Conservation (phyloP, 2,888 invertebrate species). For the Cephus pygmeus region DNA sequence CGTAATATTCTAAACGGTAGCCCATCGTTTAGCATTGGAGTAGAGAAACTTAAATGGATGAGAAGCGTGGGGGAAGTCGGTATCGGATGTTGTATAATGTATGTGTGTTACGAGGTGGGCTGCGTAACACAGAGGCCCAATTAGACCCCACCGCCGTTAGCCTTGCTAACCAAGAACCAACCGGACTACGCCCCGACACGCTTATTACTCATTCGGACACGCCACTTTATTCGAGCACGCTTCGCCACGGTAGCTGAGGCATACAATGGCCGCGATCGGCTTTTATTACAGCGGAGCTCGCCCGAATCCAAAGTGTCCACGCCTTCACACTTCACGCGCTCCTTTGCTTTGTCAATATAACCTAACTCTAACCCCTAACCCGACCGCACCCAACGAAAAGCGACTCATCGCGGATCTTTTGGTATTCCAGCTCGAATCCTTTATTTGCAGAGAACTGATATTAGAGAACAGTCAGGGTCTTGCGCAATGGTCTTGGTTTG, state of each 20-base stretch:
- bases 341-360: neutral
- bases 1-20: neutral
- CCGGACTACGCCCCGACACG: conserved; percentile 62
- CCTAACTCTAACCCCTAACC: conserved; percentile 5
- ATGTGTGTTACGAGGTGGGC: neutral
- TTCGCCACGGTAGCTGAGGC: conserved; percentile 37
- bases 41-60: neutral
- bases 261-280: conserved; percentile 43
- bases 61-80: neutral
- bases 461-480: neutral
- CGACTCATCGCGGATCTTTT: neutral
- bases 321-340: neutral
- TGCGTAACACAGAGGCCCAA: conserved; percentile 62
- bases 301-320: neutral
- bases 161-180: conserved; percentile 58
- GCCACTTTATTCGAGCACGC: conserved; percentile 55
- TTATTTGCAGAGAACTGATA: neutral
- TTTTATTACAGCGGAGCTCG: neutral
- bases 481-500: neutral
- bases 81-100: neutral
- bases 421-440: neutral
- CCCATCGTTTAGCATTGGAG: neutral
- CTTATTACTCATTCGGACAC: conserved; percentile 63
- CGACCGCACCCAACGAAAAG: conserved; percentile 16
- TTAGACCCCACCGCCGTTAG: conserved; percentile 58